Evolutionary conservation across 2,113 vertebrate genomes (phyloP).

Genomic region (Engystomops pustulosus): DNA sequence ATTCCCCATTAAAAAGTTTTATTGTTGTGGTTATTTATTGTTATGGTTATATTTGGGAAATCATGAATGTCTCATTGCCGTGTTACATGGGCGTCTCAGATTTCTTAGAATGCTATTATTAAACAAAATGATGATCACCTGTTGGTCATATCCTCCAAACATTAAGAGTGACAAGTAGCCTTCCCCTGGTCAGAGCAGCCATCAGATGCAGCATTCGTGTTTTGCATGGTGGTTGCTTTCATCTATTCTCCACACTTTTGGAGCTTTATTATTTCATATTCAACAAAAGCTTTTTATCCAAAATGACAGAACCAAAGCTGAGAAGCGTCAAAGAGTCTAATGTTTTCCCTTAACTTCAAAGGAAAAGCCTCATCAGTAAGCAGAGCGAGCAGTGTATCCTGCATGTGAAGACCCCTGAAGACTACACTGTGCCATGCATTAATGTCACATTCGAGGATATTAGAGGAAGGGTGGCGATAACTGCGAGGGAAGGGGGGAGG

Average conservation of each 20-base stretch:
- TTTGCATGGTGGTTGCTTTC: neutral
- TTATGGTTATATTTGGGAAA: too few relatives aligned
- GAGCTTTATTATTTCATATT: conserved; percentile 41
- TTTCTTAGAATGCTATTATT: neutral
- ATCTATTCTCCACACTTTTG: neutral
- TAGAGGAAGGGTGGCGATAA: neutral
- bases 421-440: neutral
- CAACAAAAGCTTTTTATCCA: conserved; percentile 39
- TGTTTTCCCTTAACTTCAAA: conserved; percentile 39
- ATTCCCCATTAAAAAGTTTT: neutral
- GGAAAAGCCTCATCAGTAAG: conserved; percentile 31
- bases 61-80: neutral
- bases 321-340: conserved; percentile 31
- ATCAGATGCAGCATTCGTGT: neutral
- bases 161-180: too few relatives aligned
- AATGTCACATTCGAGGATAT: conserved; percentile 22
- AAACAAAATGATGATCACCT: neutral
- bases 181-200: neutral
- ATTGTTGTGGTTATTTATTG: neutral
- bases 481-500: too few relatives aligned
- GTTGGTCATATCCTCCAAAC: neutral
- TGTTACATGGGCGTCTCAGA: neutral
- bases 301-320: conserved; percentile 44
- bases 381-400: neutral
- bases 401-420: neutral